phyloP scores from a whole-genome alignment of 2,113 vertebrate species.

The Grus americana region DNA sequence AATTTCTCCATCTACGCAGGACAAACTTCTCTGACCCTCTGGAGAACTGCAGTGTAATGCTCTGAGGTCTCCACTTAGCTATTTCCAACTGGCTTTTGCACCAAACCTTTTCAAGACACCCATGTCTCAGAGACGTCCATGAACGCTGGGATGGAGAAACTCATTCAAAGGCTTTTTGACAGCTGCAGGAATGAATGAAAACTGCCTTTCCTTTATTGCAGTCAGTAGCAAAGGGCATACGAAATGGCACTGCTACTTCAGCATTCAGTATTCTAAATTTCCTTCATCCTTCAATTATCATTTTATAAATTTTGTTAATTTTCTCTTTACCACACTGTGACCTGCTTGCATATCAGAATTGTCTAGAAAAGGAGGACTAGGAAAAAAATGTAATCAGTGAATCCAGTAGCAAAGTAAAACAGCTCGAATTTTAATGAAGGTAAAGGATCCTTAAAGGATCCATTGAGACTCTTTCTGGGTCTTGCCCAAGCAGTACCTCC shows the following conservation, averaged over 20 bases:
- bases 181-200: not conserved
- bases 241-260: not conserved
- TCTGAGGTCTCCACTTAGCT: not conserved
- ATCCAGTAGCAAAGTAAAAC: not conserved
- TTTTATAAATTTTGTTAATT: not conserved
- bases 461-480: not conserved
- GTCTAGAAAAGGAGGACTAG: not conserved
- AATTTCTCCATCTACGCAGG: not conserved
- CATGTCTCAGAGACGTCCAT: not conserved
- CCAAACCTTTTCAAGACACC: not conserved
- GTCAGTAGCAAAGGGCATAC: not conserved
- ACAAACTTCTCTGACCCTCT: not conserved
- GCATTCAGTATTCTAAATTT: not conserved
- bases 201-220: not conserved
- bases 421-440: not conserved
- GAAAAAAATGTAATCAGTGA: not conserved
- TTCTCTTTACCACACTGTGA: not conserved
- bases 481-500: not conserved
- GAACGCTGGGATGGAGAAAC: not conserved
- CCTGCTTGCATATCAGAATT: not conserved
- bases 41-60: not conserved
- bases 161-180: not conserved
- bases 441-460: not conserved
- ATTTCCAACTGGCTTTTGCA: not conserved
- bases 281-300: not conserved